Conservation (phyloP, 2,113 vertebrate genomes). For the Microtus ochrogaster region DNA sequence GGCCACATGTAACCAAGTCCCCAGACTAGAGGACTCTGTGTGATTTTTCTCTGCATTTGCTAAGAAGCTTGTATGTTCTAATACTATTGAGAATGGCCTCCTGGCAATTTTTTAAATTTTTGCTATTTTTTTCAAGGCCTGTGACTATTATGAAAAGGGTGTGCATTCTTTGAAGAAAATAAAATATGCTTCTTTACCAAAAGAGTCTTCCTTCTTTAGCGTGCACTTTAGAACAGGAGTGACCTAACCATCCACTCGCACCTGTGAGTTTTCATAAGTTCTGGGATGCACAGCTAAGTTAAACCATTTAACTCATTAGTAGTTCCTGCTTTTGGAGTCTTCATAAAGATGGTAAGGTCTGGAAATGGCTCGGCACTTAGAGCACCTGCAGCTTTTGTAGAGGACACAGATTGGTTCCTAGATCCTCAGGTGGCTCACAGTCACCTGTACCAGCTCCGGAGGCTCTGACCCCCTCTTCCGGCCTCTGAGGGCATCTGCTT, state of each 20-base stretch:
- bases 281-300: not conserved
- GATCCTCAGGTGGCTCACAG: not conserved
- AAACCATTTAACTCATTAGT: not conserved
- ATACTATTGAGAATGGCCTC: not conserved
- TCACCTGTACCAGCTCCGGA: not conserved
- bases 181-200: not conserved
- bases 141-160: not conserved
- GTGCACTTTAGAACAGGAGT: not conserved
- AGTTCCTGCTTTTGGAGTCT: conserved; percentile 12
- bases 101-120: not conserved
- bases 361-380: not conserved
- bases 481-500: not conserved
- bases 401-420: not conserved
- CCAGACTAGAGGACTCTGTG: not conserved
- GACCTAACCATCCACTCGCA: not conserved
- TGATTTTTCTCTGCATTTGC: not conserved
- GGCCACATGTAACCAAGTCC: not conserved
- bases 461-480: not conserved
- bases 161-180: not conserved
- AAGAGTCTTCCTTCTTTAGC: not conserved
- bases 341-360: too few relatives aligned
- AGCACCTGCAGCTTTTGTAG: not conserved
- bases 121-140: not conserved
- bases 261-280: not conserved
- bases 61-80: not conserved